These are phyloP conservation scores for Sitophilus oryzae DNA, from an alignment of 1,140 invertebrate species.

Conservation along the genomic window DNA sequence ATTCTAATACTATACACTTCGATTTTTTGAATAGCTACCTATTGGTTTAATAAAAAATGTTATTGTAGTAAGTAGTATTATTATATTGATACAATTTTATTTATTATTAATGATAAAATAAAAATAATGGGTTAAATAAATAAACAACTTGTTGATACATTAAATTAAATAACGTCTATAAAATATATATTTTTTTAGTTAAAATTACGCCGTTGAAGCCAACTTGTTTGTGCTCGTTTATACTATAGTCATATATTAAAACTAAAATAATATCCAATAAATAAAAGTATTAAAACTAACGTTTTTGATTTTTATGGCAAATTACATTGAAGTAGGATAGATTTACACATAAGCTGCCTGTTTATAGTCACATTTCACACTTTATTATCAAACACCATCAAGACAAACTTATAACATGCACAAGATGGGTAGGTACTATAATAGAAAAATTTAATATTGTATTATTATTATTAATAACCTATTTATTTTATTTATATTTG, in stretches of 20 bases:
- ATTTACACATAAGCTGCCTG: background rate
- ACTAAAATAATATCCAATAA: background rate
- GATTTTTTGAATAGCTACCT: constrained; percentile 33
- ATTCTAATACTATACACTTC: constrained; percentile 39
- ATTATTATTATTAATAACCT: too few species aligned
- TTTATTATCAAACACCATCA: too few species aligned
- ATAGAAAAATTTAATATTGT: too few species aligned
- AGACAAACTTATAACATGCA: too few species aligned
- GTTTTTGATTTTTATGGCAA: background rate
- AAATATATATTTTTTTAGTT: constrained; percentile 2
- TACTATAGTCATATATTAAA: background rate
- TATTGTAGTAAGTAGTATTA: constrained; percentile 32
- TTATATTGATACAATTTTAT: constrained; percentile 26
- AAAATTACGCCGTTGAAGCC: constrained; percentile 2
- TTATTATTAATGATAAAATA: constrained; percentile 25
- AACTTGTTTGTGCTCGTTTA: background rate
- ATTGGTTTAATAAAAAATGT: constrained; percentile 38
- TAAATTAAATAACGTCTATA: constrained; percentile 15
- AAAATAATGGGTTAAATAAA: constrained; percentile 34
- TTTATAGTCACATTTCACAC: background rate
- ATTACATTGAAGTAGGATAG: background rate
- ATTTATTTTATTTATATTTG: too few species aligned
- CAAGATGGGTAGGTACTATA: too few species aligned
- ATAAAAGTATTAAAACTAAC: background rate
- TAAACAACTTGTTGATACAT: constrained; percentile 22